A percentile compares a stretch with the other conserved stretches of the same genome.
Conservation (phyloP, 2,888 invertebrate genomes). For the Vandiemenella viatica region DNA sequence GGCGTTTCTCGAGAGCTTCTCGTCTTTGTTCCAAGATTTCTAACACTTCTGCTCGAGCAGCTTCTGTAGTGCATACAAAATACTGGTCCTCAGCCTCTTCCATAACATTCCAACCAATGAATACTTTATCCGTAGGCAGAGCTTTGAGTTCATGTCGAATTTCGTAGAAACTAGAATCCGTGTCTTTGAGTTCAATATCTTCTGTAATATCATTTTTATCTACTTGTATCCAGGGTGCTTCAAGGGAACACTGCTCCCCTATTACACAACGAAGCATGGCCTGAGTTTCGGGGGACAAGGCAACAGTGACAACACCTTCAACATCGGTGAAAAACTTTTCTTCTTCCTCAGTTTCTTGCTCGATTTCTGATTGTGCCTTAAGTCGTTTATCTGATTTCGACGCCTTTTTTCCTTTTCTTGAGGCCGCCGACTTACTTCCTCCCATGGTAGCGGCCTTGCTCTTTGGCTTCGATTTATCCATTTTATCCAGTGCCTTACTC, state of each 20-base stretch:
- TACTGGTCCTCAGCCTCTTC: neutral
- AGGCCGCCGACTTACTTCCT: neutral
- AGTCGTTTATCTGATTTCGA: too few species aligned
- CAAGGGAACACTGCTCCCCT: neutral
- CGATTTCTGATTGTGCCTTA: neutral
- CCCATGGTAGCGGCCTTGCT: neutral
- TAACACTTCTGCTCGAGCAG: neutral
- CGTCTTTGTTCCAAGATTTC: neutral
- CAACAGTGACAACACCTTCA: neutral
- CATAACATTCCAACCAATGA: neutral
- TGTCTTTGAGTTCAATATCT: neutral
- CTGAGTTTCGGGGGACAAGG: neutral
- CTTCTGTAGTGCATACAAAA: neutral
- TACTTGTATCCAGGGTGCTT: neutral
- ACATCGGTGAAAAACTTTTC: neutral
- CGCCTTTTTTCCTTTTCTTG: too few species aligned
- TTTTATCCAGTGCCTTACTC: too few species aligned
- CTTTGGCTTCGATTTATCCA: neutral
- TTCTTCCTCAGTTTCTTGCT: neutral
- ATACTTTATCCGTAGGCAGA: neutral
- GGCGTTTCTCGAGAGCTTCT: neutral
- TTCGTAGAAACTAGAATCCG: neutral
- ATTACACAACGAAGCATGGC: neutral
- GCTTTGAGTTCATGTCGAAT: neutral
- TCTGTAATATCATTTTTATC: neutral